phyloP scores from a whole-genome alignment of 2,888 invertebrate species.

The Apodemia mormo region DNA sequence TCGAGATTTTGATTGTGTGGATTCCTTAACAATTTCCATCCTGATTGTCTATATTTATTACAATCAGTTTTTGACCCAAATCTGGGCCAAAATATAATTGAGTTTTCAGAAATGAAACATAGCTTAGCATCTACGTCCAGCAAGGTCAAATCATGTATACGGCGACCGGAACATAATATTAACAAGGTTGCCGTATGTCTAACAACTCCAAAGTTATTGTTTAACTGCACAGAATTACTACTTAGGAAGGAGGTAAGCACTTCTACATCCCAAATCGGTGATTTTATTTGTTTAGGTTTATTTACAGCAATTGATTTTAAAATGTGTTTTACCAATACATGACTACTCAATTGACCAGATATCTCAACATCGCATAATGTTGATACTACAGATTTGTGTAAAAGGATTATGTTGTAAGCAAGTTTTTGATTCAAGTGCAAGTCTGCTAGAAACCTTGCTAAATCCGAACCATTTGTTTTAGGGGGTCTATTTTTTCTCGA shows the following conservation, averaged over 20 bases:
- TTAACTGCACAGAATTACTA: too few species aligned
- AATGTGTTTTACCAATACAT: conserved; percentile 30
- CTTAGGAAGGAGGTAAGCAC: too few species aligned
- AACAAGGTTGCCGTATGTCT: too few species aligned
- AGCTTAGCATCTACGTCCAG: too few species aligned
- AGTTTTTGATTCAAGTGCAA: conserved; percentile 26
- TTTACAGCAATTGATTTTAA: conserved; percentile 26
- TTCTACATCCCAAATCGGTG: conserved; percentile 28
- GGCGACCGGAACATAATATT: too few species aligned
- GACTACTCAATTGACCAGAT: conserved; percentile 20
- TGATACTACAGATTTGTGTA: conserved; percentile 33
- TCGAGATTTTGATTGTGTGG: conserved; percentile 21
- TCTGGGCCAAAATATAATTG: too few species aligned
- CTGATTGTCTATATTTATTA: conserved; percentile 23
- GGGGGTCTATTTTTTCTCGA: conserved; percentile 25
- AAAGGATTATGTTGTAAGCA: conserved; percentile 29
- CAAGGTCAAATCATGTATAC: too few species aligned
- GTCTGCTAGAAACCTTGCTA: conserved; percentile 28
- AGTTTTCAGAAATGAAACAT: too few species aligned
- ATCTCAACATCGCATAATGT: conserved; percentile 30
- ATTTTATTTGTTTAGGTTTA: conserved; percentile 21
- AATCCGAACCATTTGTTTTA: conserved; percentile 12
- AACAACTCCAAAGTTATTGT: too few species aligned
- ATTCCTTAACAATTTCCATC: conserved; percentile 25
- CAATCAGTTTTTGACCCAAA: too few species aligned